Conservation (phyloP, 2,797 vertebrate genomes). For the Ateles fusciceps region DNA sequence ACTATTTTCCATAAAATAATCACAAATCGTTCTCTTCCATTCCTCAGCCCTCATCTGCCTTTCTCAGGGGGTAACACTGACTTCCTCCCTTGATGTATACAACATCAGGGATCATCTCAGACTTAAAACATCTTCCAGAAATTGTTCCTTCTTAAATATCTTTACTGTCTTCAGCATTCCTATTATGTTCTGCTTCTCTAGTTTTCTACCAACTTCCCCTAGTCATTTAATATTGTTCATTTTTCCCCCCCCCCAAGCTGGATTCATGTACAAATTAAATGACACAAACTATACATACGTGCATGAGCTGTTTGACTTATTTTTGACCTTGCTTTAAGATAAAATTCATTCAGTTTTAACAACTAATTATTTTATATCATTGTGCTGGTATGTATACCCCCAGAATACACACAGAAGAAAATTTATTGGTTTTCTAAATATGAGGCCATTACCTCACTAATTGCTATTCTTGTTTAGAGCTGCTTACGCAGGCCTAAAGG, state of each 20-base stretch:
- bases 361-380: conserved; percentile 21
- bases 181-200: background rate
- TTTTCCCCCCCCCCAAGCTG: background rate
- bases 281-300: background rate
- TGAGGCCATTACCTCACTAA: conserved; percentile 52
- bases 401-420: conserved; percentile 12
- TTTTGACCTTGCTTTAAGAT: conserved; percentile 29
- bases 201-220: background rate
- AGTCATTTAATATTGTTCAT: background rate
- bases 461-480: conserved; percentile 54
- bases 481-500: conserved; percentile 28
- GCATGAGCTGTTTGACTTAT: background rate
- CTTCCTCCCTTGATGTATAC: background rate
- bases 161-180: background rate
- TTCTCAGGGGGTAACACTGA: background rate
- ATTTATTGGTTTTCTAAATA: conserved; percentile 50
- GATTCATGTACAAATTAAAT: conserved; percentile 14
- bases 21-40: background rate
- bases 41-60: background rate
- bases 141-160: background rate
- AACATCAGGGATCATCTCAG: background rate
- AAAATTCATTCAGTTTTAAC: conserved; percentile 43
- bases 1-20: background rate
- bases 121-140: conserved; percentile 38
- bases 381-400: background rate